A percentile compares a stretch with the other conserved stretches of the same genome.
phyloP scores from a whole-genome alignment of 2,888 invertebrate genomes.

The Trissoscelio sp. region DNA sequence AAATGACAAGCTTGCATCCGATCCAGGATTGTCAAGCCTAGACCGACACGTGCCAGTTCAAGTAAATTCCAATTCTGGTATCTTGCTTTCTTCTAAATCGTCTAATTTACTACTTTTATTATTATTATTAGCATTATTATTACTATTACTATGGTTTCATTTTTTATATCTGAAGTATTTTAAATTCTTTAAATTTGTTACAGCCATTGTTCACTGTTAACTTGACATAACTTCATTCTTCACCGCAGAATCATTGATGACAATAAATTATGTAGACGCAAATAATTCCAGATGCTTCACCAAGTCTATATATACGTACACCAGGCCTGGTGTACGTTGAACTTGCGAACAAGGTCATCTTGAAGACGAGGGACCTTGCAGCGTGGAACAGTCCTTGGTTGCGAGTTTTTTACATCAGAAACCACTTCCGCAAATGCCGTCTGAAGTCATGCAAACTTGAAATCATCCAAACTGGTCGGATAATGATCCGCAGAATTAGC shows the following conservation, averaged over 20 bases:
- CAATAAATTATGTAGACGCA: conserved; percentile 14
- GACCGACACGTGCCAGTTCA: no score
- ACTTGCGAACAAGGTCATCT: conserved; percentile 66
- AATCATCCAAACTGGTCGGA: neutral
- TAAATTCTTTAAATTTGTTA: neutral
- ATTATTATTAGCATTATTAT: no score
- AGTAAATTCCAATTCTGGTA: no score
- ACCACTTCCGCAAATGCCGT: neutral
- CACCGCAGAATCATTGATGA: conserved; percentile 13
- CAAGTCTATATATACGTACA: conserved; percentile 13
- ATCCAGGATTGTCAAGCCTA: no score
- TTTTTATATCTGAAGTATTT: neutral
- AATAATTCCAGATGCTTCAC: conserved; percentile 22
- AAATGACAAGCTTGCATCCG: no score
- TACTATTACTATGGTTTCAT: no score
- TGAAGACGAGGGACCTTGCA: conserved; percentile 30
- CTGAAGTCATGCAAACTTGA: neutral
- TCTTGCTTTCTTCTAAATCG: no score
- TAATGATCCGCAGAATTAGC: neutral
- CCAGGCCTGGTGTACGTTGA: conserved; percentile 47
- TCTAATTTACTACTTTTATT: no score
- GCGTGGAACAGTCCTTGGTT: neutral
- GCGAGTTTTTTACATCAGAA: neutral
- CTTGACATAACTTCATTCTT: conserved; percentile 1
- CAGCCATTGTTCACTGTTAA: neutral